Evolutionary conservation across 2,888 invertebrate genomes (phyloP).

Genomic region (Himalopsyche anomala): DNA sequence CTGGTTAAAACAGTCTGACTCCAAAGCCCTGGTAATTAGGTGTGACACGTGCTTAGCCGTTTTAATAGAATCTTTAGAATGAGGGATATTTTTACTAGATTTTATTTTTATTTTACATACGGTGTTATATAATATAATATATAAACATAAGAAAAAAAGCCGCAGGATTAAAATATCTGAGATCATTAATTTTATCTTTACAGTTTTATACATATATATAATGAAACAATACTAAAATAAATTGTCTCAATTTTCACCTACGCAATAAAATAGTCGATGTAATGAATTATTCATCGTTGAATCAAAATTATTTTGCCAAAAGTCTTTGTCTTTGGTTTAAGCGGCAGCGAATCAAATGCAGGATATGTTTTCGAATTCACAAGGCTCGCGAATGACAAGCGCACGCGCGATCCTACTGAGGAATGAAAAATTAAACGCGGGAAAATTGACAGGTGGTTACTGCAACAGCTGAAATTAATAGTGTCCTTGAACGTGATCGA

Average conservation of each 20-base stretch:
- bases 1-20: no score
- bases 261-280: not conserved
- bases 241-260: not conserved
- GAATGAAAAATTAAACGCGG: slow-evolving; percentile 26
- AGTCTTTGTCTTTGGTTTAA: slow-evolving; percentile 45
- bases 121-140: no score
- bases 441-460: slow-evolving; percentile 43
- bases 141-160: no score
- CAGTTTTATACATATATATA: no score
- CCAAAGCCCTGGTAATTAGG: no score
- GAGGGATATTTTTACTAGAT: no score
- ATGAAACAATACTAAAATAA: not conserved
- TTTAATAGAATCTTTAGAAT: no score
- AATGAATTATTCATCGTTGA: not conserved
- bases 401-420: slow-evolving; percentile 23
- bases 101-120: no score
- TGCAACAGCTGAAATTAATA: not conserved
- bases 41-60: no score
- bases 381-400: slow-evolving; percentile 24
- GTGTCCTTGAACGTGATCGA: slow-evolving; percentile 22
- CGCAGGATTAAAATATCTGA: no score
- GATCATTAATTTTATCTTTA: no score
- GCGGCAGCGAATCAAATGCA: not conserved
- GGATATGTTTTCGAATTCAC: slow-evolving; percentile 47
- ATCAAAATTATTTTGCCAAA: not conserved